Evolutionary conservation across 1,140 invertebrate species (phyloP).

Genomic region (Pararge aegeria): DNA sequence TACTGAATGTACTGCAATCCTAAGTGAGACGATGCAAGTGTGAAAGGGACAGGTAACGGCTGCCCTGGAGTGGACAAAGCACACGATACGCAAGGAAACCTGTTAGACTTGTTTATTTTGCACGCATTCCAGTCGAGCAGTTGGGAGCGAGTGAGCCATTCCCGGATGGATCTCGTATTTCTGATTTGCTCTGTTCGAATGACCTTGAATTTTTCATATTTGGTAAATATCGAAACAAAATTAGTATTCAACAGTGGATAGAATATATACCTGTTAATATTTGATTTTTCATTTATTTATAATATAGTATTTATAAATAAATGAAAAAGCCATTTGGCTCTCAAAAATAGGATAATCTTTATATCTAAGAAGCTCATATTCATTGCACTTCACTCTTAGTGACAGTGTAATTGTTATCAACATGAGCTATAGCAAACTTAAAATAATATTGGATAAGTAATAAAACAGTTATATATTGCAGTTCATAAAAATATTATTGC

Average conservation of each 20-base stretch:
- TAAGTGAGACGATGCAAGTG: constrained; percentile 31
- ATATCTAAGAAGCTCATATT: too few species aligned
- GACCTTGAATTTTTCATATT: constrained; percentile 51
- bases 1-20: background rate
- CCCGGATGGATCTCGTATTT: constrained; percentile 54
- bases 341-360: too few species aligned
- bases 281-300: too few species aligned
- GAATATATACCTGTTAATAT: too few species aligned
- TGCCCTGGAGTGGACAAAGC: constrained; percentile 58
- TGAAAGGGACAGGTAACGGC: constrained; percentile 47
- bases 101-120: constrained; percentile 76
- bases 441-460: background rate
- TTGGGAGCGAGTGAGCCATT: constrained; percentile 59
- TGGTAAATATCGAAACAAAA: background rate
- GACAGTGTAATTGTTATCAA: too few species aligned
- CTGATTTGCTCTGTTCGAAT: constrained; percentile 51
- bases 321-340: too few species aligned
- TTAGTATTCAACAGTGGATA: too few species aligned
- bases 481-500: constrained; percentile 7
- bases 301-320: too few species aligned
- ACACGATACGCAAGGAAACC: constrained; percentile 61
- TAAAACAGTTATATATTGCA: background rate
- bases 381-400: too few species aligned
- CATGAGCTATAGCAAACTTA: too few species aligned
- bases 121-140: constrained; percentile 68